phyloP scores from a whole-genome alignment of 2,113 vertebrate species.

The Lampris incognitus region DNA sequence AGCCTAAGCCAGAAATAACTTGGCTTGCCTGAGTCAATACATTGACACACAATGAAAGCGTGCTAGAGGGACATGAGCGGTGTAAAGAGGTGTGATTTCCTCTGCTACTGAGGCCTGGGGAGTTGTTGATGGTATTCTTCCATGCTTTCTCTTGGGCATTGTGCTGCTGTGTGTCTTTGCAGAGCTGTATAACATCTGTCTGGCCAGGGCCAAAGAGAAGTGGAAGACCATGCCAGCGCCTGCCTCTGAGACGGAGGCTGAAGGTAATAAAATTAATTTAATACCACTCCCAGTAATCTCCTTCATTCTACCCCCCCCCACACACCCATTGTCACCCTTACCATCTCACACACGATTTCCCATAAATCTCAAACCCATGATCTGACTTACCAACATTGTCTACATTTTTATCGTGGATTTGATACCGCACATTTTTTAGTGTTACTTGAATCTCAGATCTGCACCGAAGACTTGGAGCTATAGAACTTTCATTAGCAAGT shows the following conservation, averaged over 20 bases:
- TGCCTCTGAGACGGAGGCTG: conserved; percentile 84
- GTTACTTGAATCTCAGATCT: too few relatives aligned
- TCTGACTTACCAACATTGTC: too few relatives aligned
- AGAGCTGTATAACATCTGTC: conserved; percentile 94
- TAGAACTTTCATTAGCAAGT: too few relatives aligned
- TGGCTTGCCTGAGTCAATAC: neutral
- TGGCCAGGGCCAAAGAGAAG: conserved; percentile 92
- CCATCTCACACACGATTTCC: neutral
- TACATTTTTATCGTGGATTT: too few relatives aligned
- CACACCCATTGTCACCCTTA: neutral
- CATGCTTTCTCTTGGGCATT: neutral
- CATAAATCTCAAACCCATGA: neutral
- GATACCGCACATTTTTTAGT: too few relatives aligned
- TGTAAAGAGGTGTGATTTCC: neutral
- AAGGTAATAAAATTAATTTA: conserved; percentile 79
- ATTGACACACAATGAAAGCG: neutral
- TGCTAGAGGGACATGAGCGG: neutral
- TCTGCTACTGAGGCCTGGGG: too few relatives aligned
- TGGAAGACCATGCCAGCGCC: conserved; percentile 84
- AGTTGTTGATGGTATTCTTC: too few relatives aligned
- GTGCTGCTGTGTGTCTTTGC: conserved; percentile 39
- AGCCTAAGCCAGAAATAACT: neutral
- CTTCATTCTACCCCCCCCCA: too few relatives aligned
- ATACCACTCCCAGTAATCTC: too few relatives aligned
- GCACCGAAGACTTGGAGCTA: too few relatives aligned